Conservation (phyloP, 2,797 vertebrate species). For the Periparus ater region DNA sequence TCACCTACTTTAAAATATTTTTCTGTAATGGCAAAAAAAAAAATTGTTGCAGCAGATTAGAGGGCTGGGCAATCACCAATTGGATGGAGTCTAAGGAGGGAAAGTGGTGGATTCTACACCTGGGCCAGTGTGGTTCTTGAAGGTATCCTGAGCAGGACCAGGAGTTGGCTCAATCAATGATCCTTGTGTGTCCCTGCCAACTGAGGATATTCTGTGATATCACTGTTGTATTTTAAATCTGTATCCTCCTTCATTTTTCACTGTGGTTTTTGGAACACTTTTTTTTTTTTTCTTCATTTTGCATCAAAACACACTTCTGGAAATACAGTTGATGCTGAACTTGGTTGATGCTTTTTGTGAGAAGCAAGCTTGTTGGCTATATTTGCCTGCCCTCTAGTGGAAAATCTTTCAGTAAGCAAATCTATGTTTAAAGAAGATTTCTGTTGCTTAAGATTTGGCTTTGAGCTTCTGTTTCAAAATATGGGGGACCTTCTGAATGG, state of each 20-base stretch:
- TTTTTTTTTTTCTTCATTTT: not conserved
- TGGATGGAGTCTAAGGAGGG: not conserved
- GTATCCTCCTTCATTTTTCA: not conserved
- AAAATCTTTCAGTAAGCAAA: not conserved
- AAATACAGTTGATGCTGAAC: not conserved
- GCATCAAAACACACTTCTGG: not conserved
- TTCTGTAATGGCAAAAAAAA: not conserved
- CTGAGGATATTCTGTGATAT: not conserved
- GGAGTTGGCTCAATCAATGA: fast-evolving
- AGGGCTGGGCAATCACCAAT: not conserved
- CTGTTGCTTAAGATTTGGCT: not conserved
- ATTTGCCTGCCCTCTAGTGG: slow-evolving; percentile 69
- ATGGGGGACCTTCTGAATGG: not conserved
- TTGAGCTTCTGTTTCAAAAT: not conserved
- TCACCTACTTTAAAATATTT: not conserved
- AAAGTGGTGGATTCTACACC: not conserved
- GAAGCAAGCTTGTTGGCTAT: not conserved
- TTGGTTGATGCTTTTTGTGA: not conserved
- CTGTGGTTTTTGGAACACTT: not conserved
- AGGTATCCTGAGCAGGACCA: not conserved
- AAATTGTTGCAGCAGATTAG: not conserved
- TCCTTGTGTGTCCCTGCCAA: not conserved
- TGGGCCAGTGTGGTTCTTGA: not conserved
- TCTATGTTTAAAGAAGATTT: not conserved
- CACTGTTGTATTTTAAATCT: not conserved